Base-by-base conservation (phyloP, 2,888 invertebrate genomes). In the Tenthredo notha region DNA sequence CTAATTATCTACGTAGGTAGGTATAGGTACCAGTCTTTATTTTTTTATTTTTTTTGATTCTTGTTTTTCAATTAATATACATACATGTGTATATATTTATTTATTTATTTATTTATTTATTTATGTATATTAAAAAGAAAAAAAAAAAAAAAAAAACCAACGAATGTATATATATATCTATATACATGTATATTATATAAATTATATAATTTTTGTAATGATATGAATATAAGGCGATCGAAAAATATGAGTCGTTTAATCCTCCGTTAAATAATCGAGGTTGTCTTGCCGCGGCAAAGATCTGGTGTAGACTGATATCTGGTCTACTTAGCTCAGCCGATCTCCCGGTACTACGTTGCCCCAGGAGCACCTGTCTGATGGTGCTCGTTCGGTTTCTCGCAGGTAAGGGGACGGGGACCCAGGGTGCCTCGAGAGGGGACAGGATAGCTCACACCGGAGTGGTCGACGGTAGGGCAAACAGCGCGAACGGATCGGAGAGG, bases 251-350 rank as follows among this genome's bases (percentile, higher is more conserved):
- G 25, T 61, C 61, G 25, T 54, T 54, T 54, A 54, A 54, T 61
- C 61, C 61, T 61, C 61, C 61, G 61, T 21, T 61, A 61, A 61
- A 25, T 61, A 61, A 61, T 61, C 21, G 61, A 25, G 61, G 61
- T 61, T 61, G 89, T 90, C 89, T 90, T 90, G 90, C 89, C 92
- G 91, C 91, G 92, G 92, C 91, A 91, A 91, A 92, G 92, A 92
- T 92, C 91, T 92, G 91, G 91, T 90, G 91, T 91, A 91, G 92
- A 93, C 92, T 93, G 92, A 93, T 93, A 92, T 92, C 92, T 91
- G 92, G 92, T 92, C 92, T 92, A 92, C 92, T 93, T 92, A 92
- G 90, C 92, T 91, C 89, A 89, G 91, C 89, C 91, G 89, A 89
- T 89, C 92, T 91, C 91, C 91, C 90, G 89, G 88, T 88, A 87